phyloP scores from a whole-genome alignment of 2,797 vertebrate species.

The Acipenser oxyrinchus region DNA sequence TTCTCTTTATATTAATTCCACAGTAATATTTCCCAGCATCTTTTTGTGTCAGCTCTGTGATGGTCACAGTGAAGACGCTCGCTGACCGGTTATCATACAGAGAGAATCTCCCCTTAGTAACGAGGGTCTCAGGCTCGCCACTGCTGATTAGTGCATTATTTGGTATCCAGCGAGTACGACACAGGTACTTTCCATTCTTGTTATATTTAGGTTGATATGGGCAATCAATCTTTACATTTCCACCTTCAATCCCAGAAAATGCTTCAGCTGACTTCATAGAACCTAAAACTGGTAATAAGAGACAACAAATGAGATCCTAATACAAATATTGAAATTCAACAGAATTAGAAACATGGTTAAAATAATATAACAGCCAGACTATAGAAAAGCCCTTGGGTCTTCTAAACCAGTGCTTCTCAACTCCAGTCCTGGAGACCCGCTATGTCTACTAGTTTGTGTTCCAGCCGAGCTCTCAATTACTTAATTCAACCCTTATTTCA shows the following conservation, averaged over 20 bases:
- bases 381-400: no score
- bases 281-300: no score
- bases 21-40: constrained; percentile 11
- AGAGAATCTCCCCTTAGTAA: background rate
- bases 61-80: constrained; percentile 5
- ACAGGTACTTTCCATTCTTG: background rate
- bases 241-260: constrained; percentile 3
- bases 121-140: background rate
- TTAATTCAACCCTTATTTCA: no score
- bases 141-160: constrained; percentile 6
- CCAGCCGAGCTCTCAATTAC: no score
- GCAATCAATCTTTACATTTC: constrained; percentile 3
- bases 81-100: background rate
- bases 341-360: no score
- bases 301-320: no score
- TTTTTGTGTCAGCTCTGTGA: background rate
- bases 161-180: background rate
- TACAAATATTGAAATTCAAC: no score
- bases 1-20: background rate
- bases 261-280: no score
- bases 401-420: no score
- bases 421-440: no score
- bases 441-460: no score
- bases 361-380: no score
- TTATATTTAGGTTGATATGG: background rate